These are phyloP conservation scores for Saturnia pavonia DNA, from an alignment of 2,888 invertebrate species.

Conservation along the genomic window DNA sequence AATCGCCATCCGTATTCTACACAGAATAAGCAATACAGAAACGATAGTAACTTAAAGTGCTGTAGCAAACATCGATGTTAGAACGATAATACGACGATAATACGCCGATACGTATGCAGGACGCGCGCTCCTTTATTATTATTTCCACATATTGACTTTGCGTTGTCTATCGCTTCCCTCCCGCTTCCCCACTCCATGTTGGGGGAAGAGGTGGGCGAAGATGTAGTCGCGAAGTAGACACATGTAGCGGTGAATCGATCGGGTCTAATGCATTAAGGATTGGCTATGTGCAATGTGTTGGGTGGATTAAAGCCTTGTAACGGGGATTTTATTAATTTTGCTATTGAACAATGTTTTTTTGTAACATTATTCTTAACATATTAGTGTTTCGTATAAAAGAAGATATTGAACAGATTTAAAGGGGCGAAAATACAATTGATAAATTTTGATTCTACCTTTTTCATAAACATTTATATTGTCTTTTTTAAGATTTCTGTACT, in stretches of 20 bases:
- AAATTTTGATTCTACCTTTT: neutral
- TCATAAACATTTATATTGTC: too few species aligned
- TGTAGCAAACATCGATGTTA: slow-evolving; percentile 37
- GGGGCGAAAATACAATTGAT: neutral
- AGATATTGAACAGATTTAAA: neutral
- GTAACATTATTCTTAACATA: neutral
- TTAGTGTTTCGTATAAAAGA: too few species aligned
- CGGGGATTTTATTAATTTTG: slow-evolving; percentile 13
- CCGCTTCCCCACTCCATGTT: slow-evolving; percentile 20
- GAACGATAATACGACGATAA: slow-evolving; percentile 63
- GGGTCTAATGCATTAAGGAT: slow-evolving; percentile 65
- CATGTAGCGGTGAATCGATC: slow-evolving; percentile 69
- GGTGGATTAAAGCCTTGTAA: slow-evolving; percentile 18
- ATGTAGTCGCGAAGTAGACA: slow-evolving; percentile 60
- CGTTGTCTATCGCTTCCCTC: slow-evolving; percentile 58
- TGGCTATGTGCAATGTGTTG: slow-evolving; percentile 42
- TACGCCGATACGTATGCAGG: slow-evolving; percentile 70
- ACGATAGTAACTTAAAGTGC: slow-evolving; percentile 30
- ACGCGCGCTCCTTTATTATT: slow-evolving; percentile 73
- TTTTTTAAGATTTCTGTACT: too few species aligned
- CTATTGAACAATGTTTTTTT: neutral
- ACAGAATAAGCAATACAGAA: slow-evolving; percentile 23
- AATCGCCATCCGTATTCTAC: slow-evolving; percentile 14
- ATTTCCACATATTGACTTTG: slow-evolving; percentile 79
- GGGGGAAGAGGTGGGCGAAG: slow-evolving; percentile 36